Evolutionary conservation across 2,888 invertebrate species (phyloP).

Genomic region (Tridacna gigas): DNA sequence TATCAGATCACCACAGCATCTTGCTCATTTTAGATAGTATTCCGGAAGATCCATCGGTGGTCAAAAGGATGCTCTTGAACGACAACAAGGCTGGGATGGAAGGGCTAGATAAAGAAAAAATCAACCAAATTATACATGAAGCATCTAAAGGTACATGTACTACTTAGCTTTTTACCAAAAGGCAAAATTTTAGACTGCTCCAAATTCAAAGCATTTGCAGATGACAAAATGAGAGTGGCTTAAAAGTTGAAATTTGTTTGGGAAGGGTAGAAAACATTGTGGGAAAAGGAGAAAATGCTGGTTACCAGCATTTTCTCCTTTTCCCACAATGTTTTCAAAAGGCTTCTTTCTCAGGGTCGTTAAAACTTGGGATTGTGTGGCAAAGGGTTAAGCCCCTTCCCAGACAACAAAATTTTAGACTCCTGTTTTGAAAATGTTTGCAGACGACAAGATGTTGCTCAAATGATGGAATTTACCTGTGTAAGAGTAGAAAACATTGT

Average conservation of each 20-base stretch:
- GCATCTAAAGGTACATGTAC: slow-evolving; percentile 85
- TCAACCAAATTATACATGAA: slow-evolving; percentile 84
- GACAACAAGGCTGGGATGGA: slow-evolving; percentile 86
- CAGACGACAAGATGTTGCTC: background rate
- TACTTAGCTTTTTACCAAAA: background rate
- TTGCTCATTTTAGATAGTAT: background rate
- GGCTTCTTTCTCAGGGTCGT: too few relatives aligned
- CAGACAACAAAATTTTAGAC: background rate
- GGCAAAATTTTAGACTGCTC: background rate
- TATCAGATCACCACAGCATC: too few relatives aligned
- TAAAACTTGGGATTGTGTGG: too few relatives aligned
- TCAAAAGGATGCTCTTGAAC: slow-evolving; percentile 82
- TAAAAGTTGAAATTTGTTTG: too few relatives aligned
- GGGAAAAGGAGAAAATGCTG: background rate
- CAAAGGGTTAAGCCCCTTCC: too few relatives aligned
- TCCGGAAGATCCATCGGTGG: slow-evolving; percentile 38
- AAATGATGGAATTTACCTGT: background rate
- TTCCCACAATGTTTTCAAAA: background rate
- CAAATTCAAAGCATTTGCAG: too few relatives aligned
- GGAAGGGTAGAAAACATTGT: background rate
- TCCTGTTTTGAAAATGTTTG: background rate
- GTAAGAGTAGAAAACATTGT: background rate
- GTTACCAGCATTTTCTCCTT: background rate
- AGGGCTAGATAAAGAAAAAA: slow-evolving; percentile 85
- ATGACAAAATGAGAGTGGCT: too few relatives aligned